These are phyloP conservation scores for Sisyra nigra DNA, from an alignment of 2,888 invertebrate genomes.

Conservation along the genomic window DNA sequence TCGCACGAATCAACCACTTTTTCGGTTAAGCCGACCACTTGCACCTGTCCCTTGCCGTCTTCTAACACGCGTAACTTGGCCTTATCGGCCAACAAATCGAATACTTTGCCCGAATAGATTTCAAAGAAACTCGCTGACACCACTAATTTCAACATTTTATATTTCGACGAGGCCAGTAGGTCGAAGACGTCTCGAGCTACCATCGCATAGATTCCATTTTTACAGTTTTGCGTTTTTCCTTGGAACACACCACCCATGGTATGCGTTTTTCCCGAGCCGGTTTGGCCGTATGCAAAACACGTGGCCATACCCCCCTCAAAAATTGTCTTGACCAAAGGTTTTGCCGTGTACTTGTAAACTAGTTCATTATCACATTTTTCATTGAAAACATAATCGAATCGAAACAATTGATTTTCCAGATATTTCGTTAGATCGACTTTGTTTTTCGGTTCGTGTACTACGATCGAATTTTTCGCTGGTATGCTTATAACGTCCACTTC, in stretches of 20 bases:
- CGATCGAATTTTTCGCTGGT: conserved; percentile 77
- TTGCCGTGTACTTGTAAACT: conserved; percentile 97
- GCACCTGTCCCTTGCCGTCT: conserved; percentile 94
- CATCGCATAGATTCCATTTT: conserved; percentile 95
- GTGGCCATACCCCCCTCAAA: conserved; percentile 99
- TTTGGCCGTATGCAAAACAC: conserved; percentile 99
- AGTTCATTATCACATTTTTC: conserved; percentile 88
- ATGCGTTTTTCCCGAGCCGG: conserved; percentile 92
- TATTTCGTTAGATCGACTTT: conserved; percentile 98
- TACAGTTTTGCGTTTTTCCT: conserved; percentile 87
- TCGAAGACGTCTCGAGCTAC: conserved; percentile 89
- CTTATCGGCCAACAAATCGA: conserved; percentile 80
- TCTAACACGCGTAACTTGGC: conserved; percentile 87
- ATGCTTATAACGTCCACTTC: conserved; percentile 96
- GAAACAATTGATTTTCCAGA: conserved; percentile 92
- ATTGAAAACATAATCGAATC: conserved; percentile 98
- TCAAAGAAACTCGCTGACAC: conserved; percentile 97
- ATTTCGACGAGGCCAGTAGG: conserved; percentile 52
- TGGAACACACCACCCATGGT: conserved; percentile 98
- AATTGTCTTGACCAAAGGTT: conserved; percentile 91
- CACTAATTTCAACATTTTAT: conserved; percentile 66
- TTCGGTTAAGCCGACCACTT: conserved; percentile 92
- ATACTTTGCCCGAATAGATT: conserved; percentile 94
- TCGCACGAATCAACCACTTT: conserved; percentile 78
- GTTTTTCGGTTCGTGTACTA: conserved; percentile 82